These are phyloP conservation scores for Lumbricus terrestris DNA, from an alignment of 2,888 invertebrate species.

Conservation along the genomic window DNA sequence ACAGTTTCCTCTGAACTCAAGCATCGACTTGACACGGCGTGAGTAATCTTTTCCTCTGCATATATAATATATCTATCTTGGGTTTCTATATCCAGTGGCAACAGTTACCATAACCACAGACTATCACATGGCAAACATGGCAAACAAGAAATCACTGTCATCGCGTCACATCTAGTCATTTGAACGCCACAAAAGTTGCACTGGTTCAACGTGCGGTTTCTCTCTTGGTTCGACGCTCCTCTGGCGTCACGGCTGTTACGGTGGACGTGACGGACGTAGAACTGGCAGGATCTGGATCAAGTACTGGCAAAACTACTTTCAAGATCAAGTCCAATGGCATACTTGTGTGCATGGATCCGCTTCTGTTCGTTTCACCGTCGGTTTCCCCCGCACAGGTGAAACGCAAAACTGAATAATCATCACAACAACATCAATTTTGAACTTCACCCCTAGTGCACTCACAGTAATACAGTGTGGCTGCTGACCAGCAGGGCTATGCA, in stretches of 20 bases:
- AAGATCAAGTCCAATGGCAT: constrained; percentile 3
- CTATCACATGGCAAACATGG: not conserved
- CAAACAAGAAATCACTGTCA: not conserved
- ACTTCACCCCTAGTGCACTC: not conserved
- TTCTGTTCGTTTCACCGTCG: not conserved
- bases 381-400: not conserved
- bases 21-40: not conserved
- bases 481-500: not conserved
- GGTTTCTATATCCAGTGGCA: not conserved
- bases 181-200: not conserved
- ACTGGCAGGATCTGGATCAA: not conserved
- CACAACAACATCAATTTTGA: not conserved
- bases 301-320: not conserved
- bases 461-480: not conserved
- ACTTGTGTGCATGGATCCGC: not conserved
- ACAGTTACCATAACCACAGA: not conserved
- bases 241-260: not conserved
- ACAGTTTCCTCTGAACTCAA: not conserved
- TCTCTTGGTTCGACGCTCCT: not conserved
- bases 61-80: too few relatives aligned
- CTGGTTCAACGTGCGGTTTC: not conserved
- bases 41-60: not conserved
- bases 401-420: not conserved
- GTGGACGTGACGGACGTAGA: not conserved
- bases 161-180: not conserved